Percentiles rank a stretch among this genome's conserved stretches.
Evolutionary conservation across 92 coral and sea anemone genomes (phyloP).

Genomic region (Siderastrea siderea): DNA sequence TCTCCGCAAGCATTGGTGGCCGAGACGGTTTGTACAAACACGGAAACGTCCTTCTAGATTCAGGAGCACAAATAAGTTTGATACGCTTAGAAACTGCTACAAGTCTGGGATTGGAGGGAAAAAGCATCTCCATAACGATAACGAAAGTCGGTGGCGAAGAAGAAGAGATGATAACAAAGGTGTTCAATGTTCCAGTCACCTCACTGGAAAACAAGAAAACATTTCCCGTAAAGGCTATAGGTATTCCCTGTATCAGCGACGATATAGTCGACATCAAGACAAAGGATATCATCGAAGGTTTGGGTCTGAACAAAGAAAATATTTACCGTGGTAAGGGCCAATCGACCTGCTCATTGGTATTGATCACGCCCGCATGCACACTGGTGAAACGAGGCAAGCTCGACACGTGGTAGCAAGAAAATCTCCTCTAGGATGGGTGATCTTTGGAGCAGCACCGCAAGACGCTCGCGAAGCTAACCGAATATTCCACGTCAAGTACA

Average conservation of each 20-base stretch:
- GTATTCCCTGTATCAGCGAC: background rate
- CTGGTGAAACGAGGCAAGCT: background rate
- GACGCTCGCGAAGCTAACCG: slow-evolving; percentile 4
- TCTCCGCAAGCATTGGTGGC: background rate
- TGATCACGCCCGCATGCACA: background rate
- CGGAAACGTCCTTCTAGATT: slow-evolving; percentile 52
- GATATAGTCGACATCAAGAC: background rate
- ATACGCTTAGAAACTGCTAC: slow-evolving; percentile 60
- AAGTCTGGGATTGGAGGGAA: slow-evolving; percentile 44
- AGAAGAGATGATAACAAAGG: slow-evolving; percentile 58
- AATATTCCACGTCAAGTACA: slow-evolving; percentile 30
- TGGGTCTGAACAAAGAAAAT: background rate
- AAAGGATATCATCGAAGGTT: background rate
- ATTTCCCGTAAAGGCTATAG: slow-evolving; percentile 35
- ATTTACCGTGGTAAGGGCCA: background rate
- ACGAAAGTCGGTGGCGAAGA: slow-evolving; percentile 65
- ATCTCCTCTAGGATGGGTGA: slow-evolving; percentile 47
- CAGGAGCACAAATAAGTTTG: slow-evolving; percentile 66
- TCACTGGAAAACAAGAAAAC: slow-evolving; percentile 11
- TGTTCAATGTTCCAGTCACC: slow-evolving; percentile 55
- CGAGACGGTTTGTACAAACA: slow-evolving; percentile 6
- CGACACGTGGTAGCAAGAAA: background rate
- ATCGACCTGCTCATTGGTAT: background rate
- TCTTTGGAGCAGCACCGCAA: slow-evolving; percentile 59
- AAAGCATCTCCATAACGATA: background rate